Base-by-base conservation (phyloP, 2,888 invertebrate species). In the Cantharis flavilabris region DNA sequence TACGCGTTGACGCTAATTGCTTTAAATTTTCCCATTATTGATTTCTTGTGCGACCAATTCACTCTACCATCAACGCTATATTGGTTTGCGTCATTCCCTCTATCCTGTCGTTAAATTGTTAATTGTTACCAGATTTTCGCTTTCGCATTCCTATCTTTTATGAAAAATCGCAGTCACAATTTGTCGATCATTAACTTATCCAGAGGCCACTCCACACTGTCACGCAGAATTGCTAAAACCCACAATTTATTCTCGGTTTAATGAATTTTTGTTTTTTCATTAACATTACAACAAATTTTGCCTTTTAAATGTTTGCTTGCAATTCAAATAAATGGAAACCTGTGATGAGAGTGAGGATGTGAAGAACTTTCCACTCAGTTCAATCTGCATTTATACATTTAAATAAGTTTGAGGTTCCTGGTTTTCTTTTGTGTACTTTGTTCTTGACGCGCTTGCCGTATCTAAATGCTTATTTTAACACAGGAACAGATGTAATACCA, bases 1-100 rank as follows among this genome's bases (percentile, higher is more conserved):
- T 72, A 72, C 74, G 76, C 78, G 77, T 74, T 76, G 76, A 76
- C 80, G 76, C 69, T 76, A 78, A 80, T 80, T 80, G 80, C 76
- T 78, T 78, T 76, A 76, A 76, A 80, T 80, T 77, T 76, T 33
- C 70, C 73, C 71, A 65, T 71, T 80, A 80, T 80, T 72, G 79
- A 78, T 80, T 80, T 73, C 73, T 75, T 79, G 77, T 73, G 72
- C 71, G 72, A 70, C 71, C 70, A 67, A 73, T 73, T 70, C 76
- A 69, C 76, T 73, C 70, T 72, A 72, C 64, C 75, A 71, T 78
- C 75, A 70, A 67, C 75, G 72, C 67, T 69, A 74, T 73, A 76
- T 73, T 73, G 73, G 73, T 77, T 77, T 74, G 70, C 76, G 70
- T 62, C 73, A 69, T 72, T 77, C 72, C 64, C 62, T 65, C 75